Conservation (phyloP, 2,888 invertebrate species). For the Agrochola lota region DNA sequence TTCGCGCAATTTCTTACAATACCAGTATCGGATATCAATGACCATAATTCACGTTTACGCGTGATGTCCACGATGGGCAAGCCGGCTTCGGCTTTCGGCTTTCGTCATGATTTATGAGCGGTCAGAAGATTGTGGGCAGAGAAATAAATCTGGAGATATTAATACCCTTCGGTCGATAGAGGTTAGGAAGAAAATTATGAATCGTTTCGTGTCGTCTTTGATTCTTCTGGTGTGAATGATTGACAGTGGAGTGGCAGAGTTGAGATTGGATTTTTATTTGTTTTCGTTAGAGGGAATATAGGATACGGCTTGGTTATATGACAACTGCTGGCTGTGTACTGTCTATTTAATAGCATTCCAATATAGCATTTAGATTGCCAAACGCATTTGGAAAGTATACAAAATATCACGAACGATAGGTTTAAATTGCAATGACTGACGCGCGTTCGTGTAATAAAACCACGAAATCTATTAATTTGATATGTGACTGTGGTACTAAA, state of each 20-base stretch:
- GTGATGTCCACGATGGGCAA: slow-evolving; percentile 73
- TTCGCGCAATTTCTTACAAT: slow-evolving; percentile 60
- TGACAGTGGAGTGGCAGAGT: slow-evolving; percentile 36
- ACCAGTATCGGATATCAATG: slow-evolving; percentile 80
- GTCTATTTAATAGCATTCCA: neutral
- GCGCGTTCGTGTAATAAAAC: neutral
- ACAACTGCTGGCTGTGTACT: neutral
- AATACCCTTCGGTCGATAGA: slow-evolving; percentile 71
- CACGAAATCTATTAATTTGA: no score
- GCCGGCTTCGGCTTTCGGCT: slow-evolving; percentile 61
- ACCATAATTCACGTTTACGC: slow-evolving; percentile 81
- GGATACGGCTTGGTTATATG: neutral
- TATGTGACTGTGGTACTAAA: neutral
- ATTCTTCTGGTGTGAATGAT: slow-evolving; percentile 52
- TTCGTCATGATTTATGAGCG: slow-evolving; percentile 78
- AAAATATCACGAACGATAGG: neutral
- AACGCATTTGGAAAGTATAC: neutral
- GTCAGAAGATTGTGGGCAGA: slow-evolving; percentile 79
- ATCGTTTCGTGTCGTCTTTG: slow-evolving; percentile 44
- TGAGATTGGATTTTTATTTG: slow-evolving; percentile 31
- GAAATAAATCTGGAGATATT: slow-evolving; percentile 82
- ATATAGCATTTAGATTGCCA: neutral
- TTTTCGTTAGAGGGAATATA: slow-evolving; percentile 8
- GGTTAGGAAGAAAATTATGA: slow-evolving; percentile 66
- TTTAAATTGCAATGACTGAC: neutral